These are phyloP conservation scores for Cydia amplana DNA, from an alignment of 1,140 invertebrate genomes.

Conservation along the genomic window DNA sequence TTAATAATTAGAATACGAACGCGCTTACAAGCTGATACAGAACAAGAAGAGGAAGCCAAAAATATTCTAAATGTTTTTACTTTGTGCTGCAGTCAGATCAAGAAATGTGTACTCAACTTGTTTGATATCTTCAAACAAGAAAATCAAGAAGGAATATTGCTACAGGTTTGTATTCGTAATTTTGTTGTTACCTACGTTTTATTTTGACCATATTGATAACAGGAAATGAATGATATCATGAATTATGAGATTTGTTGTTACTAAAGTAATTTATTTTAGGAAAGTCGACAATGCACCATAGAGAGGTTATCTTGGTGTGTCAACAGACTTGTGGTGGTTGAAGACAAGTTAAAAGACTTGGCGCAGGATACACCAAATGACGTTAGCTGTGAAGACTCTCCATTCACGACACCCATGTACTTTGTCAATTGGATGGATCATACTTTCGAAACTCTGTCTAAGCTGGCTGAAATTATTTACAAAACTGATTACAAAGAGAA, in stretches of 20 bases:
- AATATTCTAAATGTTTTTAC: conserved; percentile 57
- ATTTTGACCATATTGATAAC: not conserved
- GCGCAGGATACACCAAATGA: conserved; percentile 30
- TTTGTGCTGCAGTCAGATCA: conserved; percentile 70
- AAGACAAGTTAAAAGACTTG: conserved; percentile 45
- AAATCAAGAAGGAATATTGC: conserved; percentile 41
- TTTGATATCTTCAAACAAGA: conserved; percentile 63
- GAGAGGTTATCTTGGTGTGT: conserved; percentile 68
- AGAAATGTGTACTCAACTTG: conserved; percentile 62
- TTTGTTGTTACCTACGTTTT: not conserved
- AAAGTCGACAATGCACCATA: conserved; percentile 59
- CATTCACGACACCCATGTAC: conserved; percentile 59
- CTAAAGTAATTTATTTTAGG: conserved; percentile 50
- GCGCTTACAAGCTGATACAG: conserved; percentile 42
- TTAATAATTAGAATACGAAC: conserved; percentile 50
- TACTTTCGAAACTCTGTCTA: conserved; percentile 66
- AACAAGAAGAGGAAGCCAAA: conserved; percentile 39
- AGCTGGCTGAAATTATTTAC: conserved; percentile 57
- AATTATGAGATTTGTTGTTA: not conserved
- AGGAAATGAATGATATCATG: not conserved
- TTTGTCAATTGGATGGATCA: conserved; percentile 77
- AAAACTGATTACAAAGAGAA: conserved; percentile 55
- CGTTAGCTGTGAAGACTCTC: conserved; percentile 46
- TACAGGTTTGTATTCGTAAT: conserved; percentile 48
- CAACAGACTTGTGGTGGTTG: conserved; percentile 53